phyloP scores from a whole-genome alignment of 2,888 invertebrate genomes.

The Nymphalis c-album region DNA sequence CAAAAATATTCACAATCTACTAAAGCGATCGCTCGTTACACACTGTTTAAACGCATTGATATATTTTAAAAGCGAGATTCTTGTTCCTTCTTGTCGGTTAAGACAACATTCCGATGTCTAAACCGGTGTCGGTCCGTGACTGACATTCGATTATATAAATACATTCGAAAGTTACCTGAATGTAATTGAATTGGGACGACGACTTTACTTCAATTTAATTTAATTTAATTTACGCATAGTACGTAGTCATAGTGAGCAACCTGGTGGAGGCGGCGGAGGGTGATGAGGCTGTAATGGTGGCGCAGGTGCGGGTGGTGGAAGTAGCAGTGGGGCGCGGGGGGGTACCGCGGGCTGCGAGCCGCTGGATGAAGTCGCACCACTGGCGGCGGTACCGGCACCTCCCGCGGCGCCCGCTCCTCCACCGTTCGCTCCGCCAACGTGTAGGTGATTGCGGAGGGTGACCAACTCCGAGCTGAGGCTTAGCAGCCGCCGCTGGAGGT shows the following conservation, averaged over 20 bases:
- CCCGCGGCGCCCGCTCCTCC: constrained; percentile 41
- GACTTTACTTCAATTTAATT: no score
- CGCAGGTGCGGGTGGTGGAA: constrained; percentile 63
- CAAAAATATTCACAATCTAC: neutral
- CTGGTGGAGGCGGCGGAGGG: constrained; percentile 60
- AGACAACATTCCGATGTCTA: constrained; percentile 13
- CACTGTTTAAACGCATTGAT: neutral
- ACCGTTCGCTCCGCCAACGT: constrained; percentile 81
- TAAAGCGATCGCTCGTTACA: neutral
- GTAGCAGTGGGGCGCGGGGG: constrained; percentile 51
- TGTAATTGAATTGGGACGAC: neutral
- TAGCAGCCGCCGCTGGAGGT: constrained; percentile 93
- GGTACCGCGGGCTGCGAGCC: constrained; percentile 55
- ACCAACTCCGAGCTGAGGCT: constrained; percentile 95
- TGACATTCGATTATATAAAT: constrained; percentile 3
- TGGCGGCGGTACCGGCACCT: constrained; percentile 8
- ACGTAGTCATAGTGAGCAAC: constrained; percentile 37
- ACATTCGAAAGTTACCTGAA: constrained; percentile 6
- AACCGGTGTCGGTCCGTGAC: constrained; percentile 6
- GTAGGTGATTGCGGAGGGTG: constrained; percentile 93
- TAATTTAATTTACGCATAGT: neutral
- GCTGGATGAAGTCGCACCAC: constrained; percentile 41
- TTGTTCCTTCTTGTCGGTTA: neutral
- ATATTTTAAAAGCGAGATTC: neutral
- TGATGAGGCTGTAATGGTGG: constrained; percentile 61